Conservation (phyloP, 2,888 invertebrate species). For the Dryococelus australis region DNA sequence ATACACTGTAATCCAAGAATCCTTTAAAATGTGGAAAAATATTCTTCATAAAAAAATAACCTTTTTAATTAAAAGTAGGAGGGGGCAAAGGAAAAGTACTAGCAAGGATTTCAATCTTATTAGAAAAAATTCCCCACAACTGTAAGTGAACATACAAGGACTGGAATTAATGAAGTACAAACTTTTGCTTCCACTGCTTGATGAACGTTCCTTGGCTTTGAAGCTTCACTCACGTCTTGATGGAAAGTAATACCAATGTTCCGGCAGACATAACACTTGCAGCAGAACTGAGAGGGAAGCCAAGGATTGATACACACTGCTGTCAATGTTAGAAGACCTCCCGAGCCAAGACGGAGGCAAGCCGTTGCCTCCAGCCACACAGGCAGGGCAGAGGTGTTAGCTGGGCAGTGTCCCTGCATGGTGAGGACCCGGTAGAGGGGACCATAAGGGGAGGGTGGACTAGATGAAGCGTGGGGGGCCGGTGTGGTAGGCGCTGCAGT, state of each 20-base stretch:
- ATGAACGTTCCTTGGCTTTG: neutral
- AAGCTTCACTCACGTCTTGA: neutral
- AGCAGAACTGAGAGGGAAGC: neutral
- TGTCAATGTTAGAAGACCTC: neutral
- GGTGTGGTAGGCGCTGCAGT: conserved; percentile 48
- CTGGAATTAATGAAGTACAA: neutral
- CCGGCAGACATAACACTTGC: neutral
- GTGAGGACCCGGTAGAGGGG: conserved; percentile 35
- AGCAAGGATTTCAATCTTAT: neutral
- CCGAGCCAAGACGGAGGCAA: neutral
- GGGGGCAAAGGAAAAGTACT: neutral
- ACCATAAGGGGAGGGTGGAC: conserved; percentile 39
- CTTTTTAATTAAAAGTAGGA: no score
- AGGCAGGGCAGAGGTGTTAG: no score
- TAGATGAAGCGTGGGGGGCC: conserved; percentile 53
- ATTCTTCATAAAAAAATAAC: no score
- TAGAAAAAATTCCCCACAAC: neutral
- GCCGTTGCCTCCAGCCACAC: neutral
- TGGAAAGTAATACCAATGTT: neutral
- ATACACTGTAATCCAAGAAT: no score
- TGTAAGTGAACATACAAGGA: neutral
- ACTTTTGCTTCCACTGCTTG: neutral
- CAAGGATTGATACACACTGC: neutral
- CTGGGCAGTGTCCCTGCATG: neutral
- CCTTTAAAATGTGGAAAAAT: no score